These are phyloP conservation scores for Hylia prasina DNA, from an alignment of 2,113 vertebrate species.

Conservation along the genomic window DNA sequence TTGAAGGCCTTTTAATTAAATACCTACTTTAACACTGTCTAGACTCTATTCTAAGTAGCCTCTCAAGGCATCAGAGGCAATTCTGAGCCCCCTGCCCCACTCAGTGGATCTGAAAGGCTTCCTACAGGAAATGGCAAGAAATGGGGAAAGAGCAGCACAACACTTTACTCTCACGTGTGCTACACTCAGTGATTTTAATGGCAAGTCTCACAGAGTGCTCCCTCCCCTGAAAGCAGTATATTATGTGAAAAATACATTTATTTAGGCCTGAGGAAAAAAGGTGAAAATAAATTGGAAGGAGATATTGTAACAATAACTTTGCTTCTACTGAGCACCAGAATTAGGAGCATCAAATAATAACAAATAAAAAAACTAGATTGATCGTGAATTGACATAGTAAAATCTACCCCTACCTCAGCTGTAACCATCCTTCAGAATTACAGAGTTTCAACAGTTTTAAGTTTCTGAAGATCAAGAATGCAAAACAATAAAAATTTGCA, in stretches of 20 bases:
- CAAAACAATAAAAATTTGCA: conserved; percentile 18
- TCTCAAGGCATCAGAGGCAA: not conserved
- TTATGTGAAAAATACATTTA: not conserved
- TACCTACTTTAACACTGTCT: not conserved
- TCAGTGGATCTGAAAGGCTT: not conserved
- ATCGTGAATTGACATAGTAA: not conserved
- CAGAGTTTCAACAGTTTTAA: not conserved
- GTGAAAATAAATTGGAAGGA: not conserved
- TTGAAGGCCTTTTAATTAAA: not conserved
- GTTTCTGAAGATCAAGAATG: not conserved
- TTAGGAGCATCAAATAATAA: not conserved
- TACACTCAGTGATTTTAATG: not conserved
- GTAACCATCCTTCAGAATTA: not conserved
- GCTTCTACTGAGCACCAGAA: not conserved
- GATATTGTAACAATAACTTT: not conserved
- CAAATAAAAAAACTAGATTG: not conserved
- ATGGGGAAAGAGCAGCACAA: not conserved
- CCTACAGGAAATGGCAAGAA: not conserved
- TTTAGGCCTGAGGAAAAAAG: not conserved
- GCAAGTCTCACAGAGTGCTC: not conserved
- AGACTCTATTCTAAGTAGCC: not conserved
- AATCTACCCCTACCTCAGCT: not conserved
- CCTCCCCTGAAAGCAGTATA: not conserved
- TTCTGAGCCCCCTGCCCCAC: not conserved
- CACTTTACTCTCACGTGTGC: not conserved